A percentile compares a stretch with the other conserved stretches of the same genome.
Evolutionary conservation across 92 coral and sea anemone genomes (phyloP).

Genomic region (Paragorgia papillata): DNA sequence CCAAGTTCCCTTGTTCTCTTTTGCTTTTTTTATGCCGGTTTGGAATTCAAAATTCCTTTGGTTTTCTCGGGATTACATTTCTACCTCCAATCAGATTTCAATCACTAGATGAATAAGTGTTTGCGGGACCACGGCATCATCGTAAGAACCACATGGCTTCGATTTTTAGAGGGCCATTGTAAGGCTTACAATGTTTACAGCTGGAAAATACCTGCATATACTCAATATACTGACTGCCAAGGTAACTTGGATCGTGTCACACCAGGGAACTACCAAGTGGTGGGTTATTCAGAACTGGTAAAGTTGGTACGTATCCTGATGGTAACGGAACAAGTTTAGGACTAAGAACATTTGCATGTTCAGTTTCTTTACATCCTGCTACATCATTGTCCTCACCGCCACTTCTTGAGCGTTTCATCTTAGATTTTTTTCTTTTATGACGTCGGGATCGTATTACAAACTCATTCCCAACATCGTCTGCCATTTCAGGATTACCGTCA

Average conservation of each 20-base stretch:
- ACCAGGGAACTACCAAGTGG: not conserved
- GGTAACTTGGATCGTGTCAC: conserved; percentile 3
- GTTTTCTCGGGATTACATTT: too few species aligned
- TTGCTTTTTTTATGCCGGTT: too few species aligned
- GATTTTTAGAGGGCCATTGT: too few species aligned
- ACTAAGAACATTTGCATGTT: not conserved
- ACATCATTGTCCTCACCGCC: not conserved
- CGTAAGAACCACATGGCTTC: too few species aligned
- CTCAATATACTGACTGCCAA: too few species aligned
- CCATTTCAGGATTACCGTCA: not conserved
- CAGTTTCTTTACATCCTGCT: not conserved
- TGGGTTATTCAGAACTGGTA: not conserved
- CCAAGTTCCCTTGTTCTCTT: too few species aligned
- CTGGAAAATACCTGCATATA: too few species aligned
- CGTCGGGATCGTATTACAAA: not conserved
- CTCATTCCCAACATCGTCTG: not conserved
- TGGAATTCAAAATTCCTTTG: too few species aligned
- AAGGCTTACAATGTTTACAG: too few species aligned
- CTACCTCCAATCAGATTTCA: too few species aligned
- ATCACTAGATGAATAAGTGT: too few species aligned
- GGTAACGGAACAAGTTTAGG: conserved; percentile 3
- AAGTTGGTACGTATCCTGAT: conserved; percentile 9
- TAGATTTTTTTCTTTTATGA: not conserved
- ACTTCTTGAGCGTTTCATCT: not conserved
- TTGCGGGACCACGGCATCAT: too few species aligned